A percentile compares a stretch with the other conserved stretches of the same genome.
Evolutionary conservation across 2,797 vertebrate species (phyloP).

Genomic region (Apogon talboti): DNA sequence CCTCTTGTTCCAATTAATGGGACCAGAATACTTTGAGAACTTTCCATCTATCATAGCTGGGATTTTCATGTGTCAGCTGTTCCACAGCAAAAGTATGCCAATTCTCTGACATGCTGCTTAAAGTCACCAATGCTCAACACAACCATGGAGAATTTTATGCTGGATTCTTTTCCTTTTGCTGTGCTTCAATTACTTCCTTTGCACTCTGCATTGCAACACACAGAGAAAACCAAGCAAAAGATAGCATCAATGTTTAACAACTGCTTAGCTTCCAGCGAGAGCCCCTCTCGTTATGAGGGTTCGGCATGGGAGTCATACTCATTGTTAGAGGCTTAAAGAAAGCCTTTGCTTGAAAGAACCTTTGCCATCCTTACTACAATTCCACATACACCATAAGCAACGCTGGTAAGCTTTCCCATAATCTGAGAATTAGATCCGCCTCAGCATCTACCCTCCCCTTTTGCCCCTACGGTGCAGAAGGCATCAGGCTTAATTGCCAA

Average conservation of each 20-base stretch:
- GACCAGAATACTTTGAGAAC: conserved; percentile 65
- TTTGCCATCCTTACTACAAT: conserved; percentile 57
- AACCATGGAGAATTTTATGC: conserved; percentile 56
- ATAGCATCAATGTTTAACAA: conserved; percentile 79
- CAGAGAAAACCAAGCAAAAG: conserved; percentile 57
- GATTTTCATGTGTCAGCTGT: conserved; percentile 73
- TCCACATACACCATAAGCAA: conserved; percentile 64
- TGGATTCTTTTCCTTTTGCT: conserved; percentile 41
- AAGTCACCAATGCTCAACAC: conserved; percentile 64
- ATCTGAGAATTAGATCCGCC: conserved; percentile 77
- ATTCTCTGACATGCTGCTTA: conserved; percentile 61
- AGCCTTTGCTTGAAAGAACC: conserved; percentile 66
- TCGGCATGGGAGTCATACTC: conserved; percentile 68
- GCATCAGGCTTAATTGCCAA: conserved; percentile 75
- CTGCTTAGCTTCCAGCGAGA: conserved; percentile 66
- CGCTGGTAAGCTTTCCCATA: conserved; percentile 66
- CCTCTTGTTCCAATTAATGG: conserved; percentile 76
- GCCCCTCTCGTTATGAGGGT: conserved; percentile 53
- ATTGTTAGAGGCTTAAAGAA: conserved; percentile 77
- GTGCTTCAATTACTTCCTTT: conserved; percentile 66
- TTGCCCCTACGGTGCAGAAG: conserved; percentile 66
- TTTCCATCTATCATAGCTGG: conserved; percentile 60
- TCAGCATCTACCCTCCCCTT: conserved; percentile 61
- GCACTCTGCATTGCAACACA: conserved; percentile 56
- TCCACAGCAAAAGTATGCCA: conserved; percentile 58